phyloP scores from a whole-genome alignment of 2,888 invertebrate species.

The Hedychridium roseum region DNA sequence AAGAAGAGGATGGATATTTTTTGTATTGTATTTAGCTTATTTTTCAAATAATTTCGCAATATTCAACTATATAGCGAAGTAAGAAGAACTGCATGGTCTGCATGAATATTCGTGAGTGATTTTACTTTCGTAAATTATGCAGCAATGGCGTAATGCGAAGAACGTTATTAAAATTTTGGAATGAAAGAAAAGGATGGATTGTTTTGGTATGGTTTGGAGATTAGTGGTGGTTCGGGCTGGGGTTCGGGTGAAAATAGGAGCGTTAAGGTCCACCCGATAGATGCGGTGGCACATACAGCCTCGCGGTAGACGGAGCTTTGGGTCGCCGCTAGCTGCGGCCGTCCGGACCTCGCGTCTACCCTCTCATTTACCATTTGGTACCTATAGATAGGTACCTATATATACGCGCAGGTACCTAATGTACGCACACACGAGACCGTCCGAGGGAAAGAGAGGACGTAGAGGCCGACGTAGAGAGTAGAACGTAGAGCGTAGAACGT shows the following conservation, averaged over 20 bases:
- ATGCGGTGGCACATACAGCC: constrained; percentile 54
- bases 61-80: too few species aligned
- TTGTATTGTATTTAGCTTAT: too few species aligned
- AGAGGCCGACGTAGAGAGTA: constrained; percentile 1
- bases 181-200: too few species aligned
- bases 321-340: constrained; percentile 63
- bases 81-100: too few species aligned
- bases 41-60: too few species aligned
- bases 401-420: constrained; percentile 42
- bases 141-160: too few species aligned
- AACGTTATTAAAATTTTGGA: too few species aligned
- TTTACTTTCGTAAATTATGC: neutral
- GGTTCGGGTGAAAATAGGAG: constrained; percentile 14
- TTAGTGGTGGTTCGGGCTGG: too few species aligned
- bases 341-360: constrained; percentile 62
- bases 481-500: too few species aligned
- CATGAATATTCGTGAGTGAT: too few species aligned
- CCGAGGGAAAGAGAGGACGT: constrained; percentile 1
- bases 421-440: constrained; percentile 40
- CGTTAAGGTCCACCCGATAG: constrained; percentile 53
- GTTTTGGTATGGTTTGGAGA: too few species aligned
- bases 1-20: too few species aligned
- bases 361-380: constrained; percentile 65
- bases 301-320: constrained; percentile 63
- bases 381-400: constrained; percentile 61